Evolutionary conservation across 2,113 vertebrate genomes (phyloP), one percentile per base, ranked within the genome.

Genomic region (Cynocephalus volans): DNA sequence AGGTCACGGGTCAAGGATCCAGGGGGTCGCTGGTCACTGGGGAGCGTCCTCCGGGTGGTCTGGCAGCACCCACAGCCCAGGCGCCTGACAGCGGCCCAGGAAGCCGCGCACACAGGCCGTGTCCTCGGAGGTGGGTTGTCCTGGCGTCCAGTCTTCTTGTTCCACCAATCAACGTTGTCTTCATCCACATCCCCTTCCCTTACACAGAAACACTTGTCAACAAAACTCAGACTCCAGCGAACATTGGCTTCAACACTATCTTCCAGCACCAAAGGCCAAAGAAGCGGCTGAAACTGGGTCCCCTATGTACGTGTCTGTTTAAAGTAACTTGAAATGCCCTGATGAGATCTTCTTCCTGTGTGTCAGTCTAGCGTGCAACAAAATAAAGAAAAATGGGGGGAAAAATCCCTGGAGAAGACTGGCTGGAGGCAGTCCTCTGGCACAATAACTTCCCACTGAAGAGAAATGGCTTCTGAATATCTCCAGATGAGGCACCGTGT

Each of bases 61-160:
- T 48, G 18, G 26, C 14, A 0, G 9, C 11, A 1, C 14, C 52
- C 13, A 6, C 6, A 26, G 17, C 17, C 52, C n/a, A n/a, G 58
- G 15, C 69, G 36, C 54, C 65, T 12, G 3, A 24, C 8, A 9
- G 26, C 26, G 36, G 4, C 50, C 36, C 9, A 0, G 54, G 52
- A n/a, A 56, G 11, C 33, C 13, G 5, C 2, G 2, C 5, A 11
- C 41, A 5, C 1, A 0, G 48, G 26, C 64, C 28, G 5, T 1
- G 12, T 83, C 54, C 80, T 82, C 0, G 1, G 64, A 75, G 54
- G 14, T 10, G 36, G 8, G 33, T 75, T 58, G 82, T 75, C 75
- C 36, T 56, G 17, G 60, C 19, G 3, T 48, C 0, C 28, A 0
- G 3, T 31, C 45, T 69, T 90, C 15, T 26, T 56, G 45, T 72